These are phyloP conservation scores for Colinus virginianus DNA, from an alignment of 2,113 vertebrate species.

Conservation along the genomic window DNA sequence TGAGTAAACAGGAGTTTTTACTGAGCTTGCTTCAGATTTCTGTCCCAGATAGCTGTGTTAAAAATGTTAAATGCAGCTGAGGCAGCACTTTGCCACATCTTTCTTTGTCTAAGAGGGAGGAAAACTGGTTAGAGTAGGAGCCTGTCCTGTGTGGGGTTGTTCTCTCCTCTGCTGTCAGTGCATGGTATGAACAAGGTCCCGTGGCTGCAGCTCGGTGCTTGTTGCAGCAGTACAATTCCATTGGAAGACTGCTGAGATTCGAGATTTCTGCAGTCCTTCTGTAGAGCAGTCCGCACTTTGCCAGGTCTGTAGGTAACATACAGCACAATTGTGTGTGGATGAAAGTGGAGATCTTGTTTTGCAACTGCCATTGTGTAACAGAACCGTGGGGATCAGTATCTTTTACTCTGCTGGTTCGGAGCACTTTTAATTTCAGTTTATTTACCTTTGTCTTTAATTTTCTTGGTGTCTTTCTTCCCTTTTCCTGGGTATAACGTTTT, in stretches of 20 bases:
- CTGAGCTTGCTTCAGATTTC: not conserved
- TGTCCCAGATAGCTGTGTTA: not conserved
- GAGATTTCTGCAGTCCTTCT: not conserved
- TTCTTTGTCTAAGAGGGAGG: not conserved
- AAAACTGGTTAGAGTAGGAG: not conserved
- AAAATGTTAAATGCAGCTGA: not conserved
- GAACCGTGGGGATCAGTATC: not conserved
- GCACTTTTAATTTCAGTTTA: constrained; percentile 67
- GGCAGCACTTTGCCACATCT: not conserved
- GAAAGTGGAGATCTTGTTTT: not conserved
- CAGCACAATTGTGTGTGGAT: not conserved
- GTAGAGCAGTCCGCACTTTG: not conserved
- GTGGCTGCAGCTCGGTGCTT: not conserved
- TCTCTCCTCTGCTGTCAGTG: not conserved
- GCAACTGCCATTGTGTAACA: not conserved
- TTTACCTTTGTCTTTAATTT: constrained; percentile 81
- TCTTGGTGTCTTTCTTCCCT: constrained; percentile 83
- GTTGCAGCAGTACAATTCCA: not conserved
- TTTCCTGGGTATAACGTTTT: constrained; percentile 83
- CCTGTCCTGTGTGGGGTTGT: not conserved
- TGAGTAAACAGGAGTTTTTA: not conserved
- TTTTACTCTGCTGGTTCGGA: constrained; percentile 72
- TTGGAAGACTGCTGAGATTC: not conserved
- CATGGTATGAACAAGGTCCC: not conserved
- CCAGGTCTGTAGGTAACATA: not conserved